phyloP scores from a whole-genome alignment of 2,888 invertebrate species.

The Lepidochitona cinerea region DNA sequence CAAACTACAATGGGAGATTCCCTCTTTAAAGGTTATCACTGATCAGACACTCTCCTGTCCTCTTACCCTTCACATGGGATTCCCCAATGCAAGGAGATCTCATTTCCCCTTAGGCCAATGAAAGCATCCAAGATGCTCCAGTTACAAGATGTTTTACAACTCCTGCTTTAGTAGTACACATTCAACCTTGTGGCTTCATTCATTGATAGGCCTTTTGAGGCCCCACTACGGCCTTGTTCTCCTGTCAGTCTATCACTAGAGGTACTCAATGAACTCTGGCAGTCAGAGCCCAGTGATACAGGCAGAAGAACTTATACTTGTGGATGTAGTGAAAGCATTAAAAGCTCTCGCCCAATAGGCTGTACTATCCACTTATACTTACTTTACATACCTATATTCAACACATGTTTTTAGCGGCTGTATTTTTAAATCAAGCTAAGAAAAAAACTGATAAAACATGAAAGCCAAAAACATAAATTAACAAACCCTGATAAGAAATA shows the following conservation, averaged over 20 bases:
- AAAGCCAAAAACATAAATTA: too few relatives aligned
- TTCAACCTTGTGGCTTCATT: neutral
- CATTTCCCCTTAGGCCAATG: neutral
- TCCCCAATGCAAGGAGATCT: slow-evolving; percentile 7
- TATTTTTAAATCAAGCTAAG: too few relatives aligned
- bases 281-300: too few relatives aligned
- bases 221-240: neutral
- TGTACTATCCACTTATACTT: too few relatives aligned
- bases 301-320: too few relatives aligned
- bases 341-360: too few relatives aligned
- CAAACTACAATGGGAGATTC: neutral
- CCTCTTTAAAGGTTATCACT: neutral
- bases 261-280: neutral
- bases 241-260: neutral
- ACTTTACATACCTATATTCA: too few relatives aligned
- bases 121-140: neutral
- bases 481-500: too few relatives aligned
- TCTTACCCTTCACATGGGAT: neutral
- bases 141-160: neutral
- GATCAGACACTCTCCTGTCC: slow-evolving; percentile 1
- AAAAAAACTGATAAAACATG: too few relatives aligned
- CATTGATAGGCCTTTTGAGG: neutral
- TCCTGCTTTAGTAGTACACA: neutral
- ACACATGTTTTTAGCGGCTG: too few relatives aligned
- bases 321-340: too few relatives aligned